These are phyloP conservation scores for Acanthopleura granulata DNA, from an alignment of 2,888 invertebrate species.

Conservation along the genomic window DNA sequence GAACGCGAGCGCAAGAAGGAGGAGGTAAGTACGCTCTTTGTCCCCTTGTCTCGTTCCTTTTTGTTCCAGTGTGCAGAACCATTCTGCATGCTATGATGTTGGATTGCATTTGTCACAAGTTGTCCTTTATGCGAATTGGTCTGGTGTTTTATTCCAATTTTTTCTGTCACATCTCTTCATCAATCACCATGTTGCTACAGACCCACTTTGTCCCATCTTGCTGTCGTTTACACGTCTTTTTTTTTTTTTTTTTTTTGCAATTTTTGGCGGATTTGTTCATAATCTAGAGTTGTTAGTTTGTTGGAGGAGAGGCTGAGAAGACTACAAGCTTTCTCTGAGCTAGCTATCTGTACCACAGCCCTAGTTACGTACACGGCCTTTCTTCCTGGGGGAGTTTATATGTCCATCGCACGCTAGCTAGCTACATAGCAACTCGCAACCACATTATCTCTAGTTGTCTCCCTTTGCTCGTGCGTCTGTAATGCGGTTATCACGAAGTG, in stretches of 20 bases:
- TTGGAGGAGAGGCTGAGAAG: too few species aligned
- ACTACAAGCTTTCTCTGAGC: too few species aligned
- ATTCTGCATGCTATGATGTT: conserved; percentile 18
- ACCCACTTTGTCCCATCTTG: conserved; percentile 13
- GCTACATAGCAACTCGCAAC: too few species aligned
- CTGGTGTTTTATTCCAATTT: conserved; percentile 18
- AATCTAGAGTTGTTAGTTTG: too few species aligned
- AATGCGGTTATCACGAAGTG: too few species aligned
- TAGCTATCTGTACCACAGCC: too few species aligned
- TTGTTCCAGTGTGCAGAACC: conserved; percentile 16
- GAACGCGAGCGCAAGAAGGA: conserved; percentile 38
- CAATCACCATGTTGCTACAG: conserved; percentile 13
- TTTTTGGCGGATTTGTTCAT: too few species aligned
- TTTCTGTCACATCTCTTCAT: conserved; percentile 6
- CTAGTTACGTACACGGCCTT: too few species aligned
- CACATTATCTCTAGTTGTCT: too few species aligned
- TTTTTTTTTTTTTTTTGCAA: not conserved
- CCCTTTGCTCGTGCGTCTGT: too few species aligned
- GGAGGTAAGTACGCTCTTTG: conserved; percentile 31
- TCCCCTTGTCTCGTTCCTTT: not conserved
- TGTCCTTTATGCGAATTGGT: conserved; percentile 6
- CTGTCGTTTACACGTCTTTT: not conserved
- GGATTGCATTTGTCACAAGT: conserved; percentile 13
- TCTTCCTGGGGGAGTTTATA: too few species aligned
- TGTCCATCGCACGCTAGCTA: too few species aligned